Base-by-base conservation (phyloP, 2,797 vertebrate genomes). In the Allobates femoralis region DNA sequence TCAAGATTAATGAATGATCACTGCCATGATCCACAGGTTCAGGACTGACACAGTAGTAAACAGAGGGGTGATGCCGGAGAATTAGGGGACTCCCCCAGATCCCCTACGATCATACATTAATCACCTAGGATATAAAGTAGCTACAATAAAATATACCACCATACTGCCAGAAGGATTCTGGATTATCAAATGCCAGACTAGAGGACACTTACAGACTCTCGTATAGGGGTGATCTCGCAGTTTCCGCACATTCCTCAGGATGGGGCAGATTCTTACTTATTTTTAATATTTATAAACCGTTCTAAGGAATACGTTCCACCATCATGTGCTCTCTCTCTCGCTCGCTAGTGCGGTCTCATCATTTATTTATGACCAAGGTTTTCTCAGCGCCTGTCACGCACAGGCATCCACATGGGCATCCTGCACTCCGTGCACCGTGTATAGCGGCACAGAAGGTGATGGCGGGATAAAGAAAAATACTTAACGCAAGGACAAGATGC, bases 301-400 rank as follows among this genome's bases (percentile, higher is more conserved):
- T n/a, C 10, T 32, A 26, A 1, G 23, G 60, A 62, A 28, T 62
- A 62, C 14, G 10, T 10, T n/a, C 26, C 19, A n/a, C n/a, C 23
- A 16, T n/a, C 6, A 67, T 26, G 23, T 50, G 37, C n/a, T 15
- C 69, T 46, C 18, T 5, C 69, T 73, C 11, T 8, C n/a, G n/a
- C n/a, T n/a, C n/a, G n/a, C n/a, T n/a, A n/a, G n/a, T 19, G 0
- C 4, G 15, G 12, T 19, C 74, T 77, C 26, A 55, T 77, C 8
- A 77, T 55, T 77, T 56, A 77, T 77, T 55, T 55, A 55, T 12
- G 51, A 23, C 28, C 10, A 55, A 76, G 51, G 50, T 32, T 77
- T 53, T 55, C 51, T 75, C 73, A 28, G n/a, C 51, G 12, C 23
- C 15, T 50, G 73, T 55, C 51, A 55, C 71, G 26, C 50, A 34